Conservation (phyloP, 2,113 vertebrate species). For the Heliornis fulica region DNA sequence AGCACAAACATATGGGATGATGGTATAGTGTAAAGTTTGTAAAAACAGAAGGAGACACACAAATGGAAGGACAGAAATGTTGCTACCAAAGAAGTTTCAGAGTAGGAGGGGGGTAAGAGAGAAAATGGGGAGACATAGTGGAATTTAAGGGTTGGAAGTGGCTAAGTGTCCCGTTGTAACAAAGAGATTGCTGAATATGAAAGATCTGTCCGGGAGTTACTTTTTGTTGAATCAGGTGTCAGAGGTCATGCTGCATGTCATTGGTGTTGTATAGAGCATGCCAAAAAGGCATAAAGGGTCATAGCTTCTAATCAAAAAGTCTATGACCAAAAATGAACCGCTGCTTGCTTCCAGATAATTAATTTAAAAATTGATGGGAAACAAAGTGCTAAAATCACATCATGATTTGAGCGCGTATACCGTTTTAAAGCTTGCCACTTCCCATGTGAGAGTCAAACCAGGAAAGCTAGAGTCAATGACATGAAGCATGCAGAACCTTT, state of each 20-base stretch:
- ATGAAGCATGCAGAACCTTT: background rate
- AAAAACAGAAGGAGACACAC: constrained; percentile 73
- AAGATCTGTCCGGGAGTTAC: constrained; percentile 76
- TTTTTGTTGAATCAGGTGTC: constrained; percentile 88
- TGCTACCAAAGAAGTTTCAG: constrained; percentile 41
- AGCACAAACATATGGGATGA: constrained; percentile 95
- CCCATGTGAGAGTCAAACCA: background rate
- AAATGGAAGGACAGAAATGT: constrained; percentile 50
- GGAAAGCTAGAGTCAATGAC: background rate
- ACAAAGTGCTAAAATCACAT: constrained; percentile 72
- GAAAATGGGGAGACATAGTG: background rate
- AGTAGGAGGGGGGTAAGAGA: background rate
- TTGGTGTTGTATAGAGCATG: constrained; percentile 78
- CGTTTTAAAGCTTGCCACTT: constrained; percentile 24
- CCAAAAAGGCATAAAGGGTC: constrained; percentile 82
- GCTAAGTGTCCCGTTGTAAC: constrained; percentile 70
- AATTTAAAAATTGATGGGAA: constrained; percentile 89
- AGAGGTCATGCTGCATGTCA: constrained; percentile 84
- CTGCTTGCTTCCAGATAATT: constrained; percentile 89
- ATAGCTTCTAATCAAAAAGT: constrained; percentile 89
- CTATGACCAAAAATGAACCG: constrained; percentile 92
- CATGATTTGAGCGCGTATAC: constrained; percentile 46
- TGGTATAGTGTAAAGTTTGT: constrained; percentile 79
- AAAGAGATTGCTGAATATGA: constrained; percentile 81
- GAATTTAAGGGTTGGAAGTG: constrained; percentile 36